These are phyloP conservation scores for Trachelipus rathkii DNA, from an alignment of 1,140 invertebrate genomes.

Conservation along the genomic window DNA sequence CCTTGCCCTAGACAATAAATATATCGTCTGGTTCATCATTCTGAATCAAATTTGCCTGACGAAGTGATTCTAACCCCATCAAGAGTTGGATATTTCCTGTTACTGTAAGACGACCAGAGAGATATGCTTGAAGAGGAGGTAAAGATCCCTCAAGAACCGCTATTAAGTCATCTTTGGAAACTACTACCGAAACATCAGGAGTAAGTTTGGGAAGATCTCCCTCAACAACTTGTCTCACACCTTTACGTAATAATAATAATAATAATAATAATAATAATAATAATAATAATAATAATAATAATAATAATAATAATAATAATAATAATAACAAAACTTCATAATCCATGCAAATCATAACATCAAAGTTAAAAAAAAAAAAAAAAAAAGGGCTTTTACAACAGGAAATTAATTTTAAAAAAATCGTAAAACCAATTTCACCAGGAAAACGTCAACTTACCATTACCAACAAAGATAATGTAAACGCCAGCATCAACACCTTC, in stretches of 20 bases:
- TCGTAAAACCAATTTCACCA: too few species aligned
- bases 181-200: constrained; percentile 38
- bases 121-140: constrained; percentile 42
- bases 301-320: not conserved
- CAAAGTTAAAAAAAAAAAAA: too few species aligned
- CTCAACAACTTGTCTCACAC: constrained; percentile 42
- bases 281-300: not conserved
- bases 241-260: too few species aligned
- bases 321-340: too few species aligned
- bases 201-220: constrained; percentile 40
- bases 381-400: too few species aligned
- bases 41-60: not conserved
- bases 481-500: constrained; percentile 34
- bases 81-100: constrained; percentile 43
- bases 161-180: constrained; percentile 38
- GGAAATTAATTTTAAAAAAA: too few species aligned
- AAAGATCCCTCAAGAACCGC: constrained; percentile 39
- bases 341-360: too few species aligned
- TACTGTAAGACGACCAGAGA: constrained; percentile 41
- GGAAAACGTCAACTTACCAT: constrained; percentile 23
- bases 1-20: not conserved
- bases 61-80: constrained; percentile 34
- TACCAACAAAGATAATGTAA: constrained; percentile 41
- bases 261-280: too few species aligned
- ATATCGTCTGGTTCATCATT: not conserved